Evolutionary conservation across 2,797 vertebrate genomes (phyloP).

Genomic region (Oreonectes daqikongensis): DNA sequence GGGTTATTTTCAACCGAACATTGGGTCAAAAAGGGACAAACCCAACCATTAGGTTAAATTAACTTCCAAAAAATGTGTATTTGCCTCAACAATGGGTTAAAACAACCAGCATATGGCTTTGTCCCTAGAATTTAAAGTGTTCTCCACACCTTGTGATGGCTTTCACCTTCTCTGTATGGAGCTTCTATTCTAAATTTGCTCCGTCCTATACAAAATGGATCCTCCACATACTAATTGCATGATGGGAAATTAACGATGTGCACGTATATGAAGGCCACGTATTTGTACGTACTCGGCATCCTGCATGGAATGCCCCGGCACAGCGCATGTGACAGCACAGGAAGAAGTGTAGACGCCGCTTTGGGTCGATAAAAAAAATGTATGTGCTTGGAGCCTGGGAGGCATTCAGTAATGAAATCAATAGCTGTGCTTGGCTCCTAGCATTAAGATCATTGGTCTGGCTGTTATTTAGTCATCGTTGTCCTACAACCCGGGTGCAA

Average conservation of each 20-base stretch:
- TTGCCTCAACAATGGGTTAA: no score
- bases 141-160: no score
- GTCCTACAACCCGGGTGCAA: constrained; percentile 71
- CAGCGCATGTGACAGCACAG: constrained; percentile 66
- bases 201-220: constrained; percentile 55
- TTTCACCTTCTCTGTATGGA: no score
- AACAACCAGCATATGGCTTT: no score
- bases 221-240: constrained; percentile 56
- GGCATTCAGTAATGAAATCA: constrained; percentile 79
- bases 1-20: no score
- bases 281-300: constrained; percentile 61
- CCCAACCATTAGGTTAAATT: no score
- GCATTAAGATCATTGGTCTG: constrained; percentile 74
- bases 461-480: constrained; percentile 78
- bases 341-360: constrained; percentile 70
- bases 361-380: constrained; percentile 77
- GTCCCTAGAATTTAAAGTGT: no score
- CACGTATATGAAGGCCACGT: constrained; percentile 52
- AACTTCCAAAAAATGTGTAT: no score
- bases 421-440: constrained; percentile 75
- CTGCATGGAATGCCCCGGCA: constrained; percentile 62
- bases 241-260: constrained; percentile 58
- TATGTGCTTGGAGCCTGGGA: constrained; percentile 73
- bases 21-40: no score
- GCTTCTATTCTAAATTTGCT: constrained; percentile 17